phyloP scores from a whole-genome alignment of 2,888 invertebrate species.

The Clistopyga incitator region DNA sequence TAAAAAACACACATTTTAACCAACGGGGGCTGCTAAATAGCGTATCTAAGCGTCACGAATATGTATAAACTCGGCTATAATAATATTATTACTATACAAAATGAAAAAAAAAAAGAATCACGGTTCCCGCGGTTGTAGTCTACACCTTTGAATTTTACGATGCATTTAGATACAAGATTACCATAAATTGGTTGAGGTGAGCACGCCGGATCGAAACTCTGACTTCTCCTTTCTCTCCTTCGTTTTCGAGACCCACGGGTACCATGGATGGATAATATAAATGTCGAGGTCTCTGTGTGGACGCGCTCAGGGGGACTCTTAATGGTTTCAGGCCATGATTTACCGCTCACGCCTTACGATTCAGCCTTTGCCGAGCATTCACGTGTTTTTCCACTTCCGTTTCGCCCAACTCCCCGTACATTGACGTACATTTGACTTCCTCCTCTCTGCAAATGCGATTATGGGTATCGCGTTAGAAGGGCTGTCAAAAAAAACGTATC shows the following conservation, averaged over 20 bases:
- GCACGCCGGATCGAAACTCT: constrained; percentile 51
- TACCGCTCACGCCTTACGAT: constrained; percentile 14
- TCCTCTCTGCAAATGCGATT: background rate
- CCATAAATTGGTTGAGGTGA: constrained; percentile 63
- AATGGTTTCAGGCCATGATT: constrained; percentile 40
- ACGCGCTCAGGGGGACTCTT: constrained; percentile 13
- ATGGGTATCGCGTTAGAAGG: no score
- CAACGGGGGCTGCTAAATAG: constrained; percentile 13
- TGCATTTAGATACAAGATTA: constrained; percentile 66
- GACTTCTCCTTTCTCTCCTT: constrained; percentile 28
- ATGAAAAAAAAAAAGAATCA: constrained; percentile 28
- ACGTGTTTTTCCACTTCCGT: constrained; percentile 27
- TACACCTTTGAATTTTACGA: constrained; percentile 63
- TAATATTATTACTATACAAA: constrained; percentile 14
- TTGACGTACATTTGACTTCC: background rate
- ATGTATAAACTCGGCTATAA: background rate
- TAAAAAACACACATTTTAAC: no score
- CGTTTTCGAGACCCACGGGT: background rate
- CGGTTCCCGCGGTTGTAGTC: constrained; percentile 37
- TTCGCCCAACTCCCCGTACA: background rate
- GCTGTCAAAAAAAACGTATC: no score
- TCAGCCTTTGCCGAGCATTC: background rate
- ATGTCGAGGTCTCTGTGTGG: constrained; percentile 3
- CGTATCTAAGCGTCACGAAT: constrained; percentile 12
- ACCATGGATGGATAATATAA: constrained; percentile 17